Percentiles rank a stretch among this genome's conserved stretches.
phyloP scores from a whole-genome alignment of 64 coral and sea anemone genomes.

The Montipora capricornis region DNA sequence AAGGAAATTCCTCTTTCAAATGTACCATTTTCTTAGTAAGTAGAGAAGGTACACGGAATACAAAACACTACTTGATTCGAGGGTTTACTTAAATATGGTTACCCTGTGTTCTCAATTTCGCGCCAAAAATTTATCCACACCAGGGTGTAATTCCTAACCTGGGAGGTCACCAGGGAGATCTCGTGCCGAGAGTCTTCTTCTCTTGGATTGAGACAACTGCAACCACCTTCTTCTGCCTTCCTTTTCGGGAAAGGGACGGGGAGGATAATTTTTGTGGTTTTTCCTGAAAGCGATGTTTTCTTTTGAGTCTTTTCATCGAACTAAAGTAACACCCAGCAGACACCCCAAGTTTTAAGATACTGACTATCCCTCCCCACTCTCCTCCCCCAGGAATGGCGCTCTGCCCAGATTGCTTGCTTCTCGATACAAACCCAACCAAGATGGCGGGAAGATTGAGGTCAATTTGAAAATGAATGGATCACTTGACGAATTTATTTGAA shows the following conservation, averaged over 20 bases:
- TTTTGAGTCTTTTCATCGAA: too few relatives aligned
- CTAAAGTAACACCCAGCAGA: too few relatives aligned
- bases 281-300: too few relatives aligned
- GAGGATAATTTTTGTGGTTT: too few relatives aligned
- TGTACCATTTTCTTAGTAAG: not conserved
- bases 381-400: not conserved
- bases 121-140: slow-evolving; percentile 9
- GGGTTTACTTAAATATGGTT: not conserved
- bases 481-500: not conserved
- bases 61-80: not conserved
- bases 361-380: too few relatives aligned
- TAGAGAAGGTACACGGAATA: not conserved
- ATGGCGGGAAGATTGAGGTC: not conserved
- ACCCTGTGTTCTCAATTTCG: not conserved
- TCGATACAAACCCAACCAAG: not conserved
- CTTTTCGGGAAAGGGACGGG: too few relatives aligned
- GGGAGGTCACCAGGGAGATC: too few relatives aligned
- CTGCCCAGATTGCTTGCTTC: not conserved
- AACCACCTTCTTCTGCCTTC: too few relatives aligned
- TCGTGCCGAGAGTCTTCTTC: too few relatives aligned
- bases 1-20: slow-evolving; percentile 11
- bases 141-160: too few relatives aligned
- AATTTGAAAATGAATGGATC: not conserved
- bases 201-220: too few relatives aligned
- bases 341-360: too few relatives aligned